Conservation (phyloP, 2,888 invertebrate genomes). For the Xanthorhoe spadicearia region DNA sequence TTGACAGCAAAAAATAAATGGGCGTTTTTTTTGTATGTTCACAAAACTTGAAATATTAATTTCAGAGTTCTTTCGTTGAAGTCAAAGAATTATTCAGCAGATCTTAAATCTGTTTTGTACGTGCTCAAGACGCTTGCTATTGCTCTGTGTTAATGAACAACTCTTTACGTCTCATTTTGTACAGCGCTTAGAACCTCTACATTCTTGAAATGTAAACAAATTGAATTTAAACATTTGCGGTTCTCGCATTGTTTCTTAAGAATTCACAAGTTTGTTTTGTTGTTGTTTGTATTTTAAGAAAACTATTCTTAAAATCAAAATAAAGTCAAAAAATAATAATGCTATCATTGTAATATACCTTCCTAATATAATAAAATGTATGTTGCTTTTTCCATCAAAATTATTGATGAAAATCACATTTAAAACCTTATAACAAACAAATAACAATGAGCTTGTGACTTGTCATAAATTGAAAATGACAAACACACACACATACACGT, state of each 20-base stretch:
- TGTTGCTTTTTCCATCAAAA: no score
- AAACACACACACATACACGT: no score
- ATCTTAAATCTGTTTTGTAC: conserved; percentile 69
- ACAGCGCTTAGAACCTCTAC: conserved; percentile 27
- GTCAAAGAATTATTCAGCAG: conserved; percentile 38
- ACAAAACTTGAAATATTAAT: conserved; percentile 27
- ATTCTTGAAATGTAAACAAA: conserved; percentile 31
- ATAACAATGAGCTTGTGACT: no score
- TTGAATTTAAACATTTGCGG: conserved; percentile 24
- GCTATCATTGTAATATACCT: no score
- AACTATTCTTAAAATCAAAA: neutral
- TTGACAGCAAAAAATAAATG: conserved; percentile 33
- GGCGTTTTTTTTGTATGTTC: conserved; percentile 1
- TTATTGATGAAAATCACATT: no score
- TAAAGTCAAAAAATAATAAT: no score
- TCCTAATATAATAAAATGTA: no score
- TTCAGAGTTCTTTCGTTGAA: conserved; percentile 32
- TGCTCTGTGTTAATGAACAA: conserved; percentile 73
- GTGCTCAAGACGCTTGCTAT: conserved; percentile 65
- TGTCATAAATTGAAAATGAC: no score
- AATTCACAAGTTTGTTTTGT: conserved; percentile 10
- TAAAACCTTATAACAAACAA: no score
- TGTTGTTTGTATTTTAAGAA: conserved; percentile 9
- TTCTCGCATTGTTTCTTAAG: conserved; percentile 16
- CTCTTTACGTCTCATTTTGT: conserved; percentile 49